Conservation (phyloP, 2,888 invertebrate species). For the Nysson spinosus region DNA sequence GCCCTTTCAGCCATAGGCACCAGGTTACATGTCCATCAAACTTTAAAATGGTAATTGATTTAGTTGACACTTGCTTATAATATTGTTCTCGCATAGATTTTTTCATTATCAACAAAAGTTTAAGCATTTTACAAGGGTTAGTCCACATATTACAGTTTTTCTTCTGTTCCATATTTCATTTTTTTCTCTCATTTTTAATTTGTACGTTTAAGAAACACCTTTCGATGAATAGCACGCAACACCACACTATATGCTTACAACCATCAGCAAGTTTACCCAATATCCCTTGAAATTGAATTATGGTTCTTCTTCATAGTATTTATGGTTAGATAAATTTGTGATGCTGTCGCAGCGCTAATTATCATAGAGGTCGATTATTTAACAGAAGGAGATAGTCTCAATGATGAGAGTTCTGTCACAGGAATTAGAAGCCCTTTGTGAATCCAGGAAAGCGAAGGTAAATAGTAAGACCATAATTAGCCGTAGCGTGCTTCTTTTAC, state of each 20-base stretch:
- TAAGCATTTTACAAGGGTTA: conserved; percentile 73
- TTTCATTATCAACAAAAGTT: conserved; percentile 75
- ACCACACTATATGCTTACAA: conserved; percentile 65
- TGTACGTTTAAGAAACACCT: conserved; percentile 73
- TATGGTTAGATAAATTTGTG: conserved; percentile 69
- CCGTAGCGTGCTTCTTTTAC: conserved; percentile 65
- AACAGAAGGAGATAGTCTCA: conserved; percentile 61
- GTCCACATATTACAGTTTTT: conserved; percentile 70
- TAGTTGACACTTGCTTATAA: conserved; percentile 72
- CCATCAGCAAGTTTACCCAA: conserved; percentile 59
- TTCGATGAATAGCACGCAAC: conserved; percentile 70
- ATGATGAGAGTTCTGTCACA: conserved; percentile 59
- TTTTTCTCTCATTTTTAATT: conserved; percentile 61
- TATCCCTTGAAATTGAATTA: conserved; percentile 61
- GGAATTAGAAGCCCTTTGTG: conserved; percentile 61
- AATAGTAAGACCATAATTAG: conserved; percentile 66
- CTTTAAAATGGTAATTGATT: conserved; percentile 70
- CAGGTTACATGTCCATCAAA: conserved; percentile 71
- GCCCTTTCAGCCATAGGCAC: conserved; percentile 67
- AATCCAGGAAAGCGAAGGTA: conserved; percentile 69
- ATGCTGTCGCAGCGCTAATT: conserved; percentile 70
- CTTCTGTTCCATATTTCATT: conserved; percentile 49
- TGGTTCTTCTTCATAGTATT: conserved; percentile 58
- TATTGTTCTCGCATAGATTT: conserved; percentile 74
- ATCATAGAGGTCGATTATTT: conserved; percentile 70